Conservation (phyloP, 2,797 vertebrate species). For the Cephalopachus bancanus region DNA sequence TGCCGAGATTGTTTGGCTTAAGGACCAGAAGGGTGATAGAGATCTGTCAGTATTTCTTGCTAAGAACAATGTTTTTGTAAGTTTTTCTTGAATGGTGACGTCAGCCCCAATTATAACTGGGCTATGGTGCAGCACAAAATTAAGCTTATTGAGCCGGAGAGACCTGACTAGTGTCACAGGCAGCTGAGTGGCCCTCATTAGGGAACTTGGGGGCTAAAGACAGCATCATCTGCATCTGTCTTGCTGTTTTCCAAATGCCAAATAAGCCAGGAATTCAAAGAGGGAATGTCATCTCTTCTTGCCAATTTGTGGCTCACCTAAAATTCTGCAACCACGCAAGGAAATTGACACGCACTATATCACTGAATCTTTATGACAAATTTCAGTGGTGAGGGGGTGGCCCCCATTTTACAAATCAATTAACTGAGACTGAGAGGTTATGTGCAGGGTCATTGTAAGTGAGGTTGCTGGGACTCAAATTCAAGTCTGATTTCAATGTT, state of each 20-base stretch:
- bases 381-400: not conserved
- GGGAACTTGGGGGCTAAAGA: slow-evolving; percentile 54
- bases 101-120: slow-evolving; percentile 76
- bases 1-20: not conserved
- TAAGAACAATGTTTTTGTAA: slow-evolving; percentile 40
- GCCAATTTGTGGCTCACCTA: not conserved
- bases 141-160: slow-evolving; percentile 51
- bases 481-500: not conserved
- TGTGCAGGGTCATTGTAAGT: not conserved
- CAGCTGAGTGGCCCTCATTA: slow-evolving; percentile 67
- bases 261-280: slow-evolving; percentile 31
- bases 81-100: slow-evolving; percentile 54
- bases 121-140: slow-evolving; percentile 61
- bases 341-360: not conserved
- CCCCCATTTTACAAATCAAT: slow-evolving; percentile 34
- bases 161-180: slow-evolving; percentile 64
- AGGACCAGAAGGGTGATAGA: not conserved
- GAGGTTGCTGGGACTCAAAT: slow-evolving; percentile 1
- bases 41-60: slow-evolving; percentile 21
- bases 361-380: not conserved
- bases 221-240: slow-evolving; percentile 49
- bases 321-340: not conserved
- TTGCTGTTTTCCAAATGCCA: not conserved
- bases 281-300: not conserved
- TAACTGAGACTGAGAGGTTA: slow-evolving; percentile 16